Base-by-base conservation (phyloP, 2,888 invertebrate genomes). In the Latrodectus hesperus region DNA sequence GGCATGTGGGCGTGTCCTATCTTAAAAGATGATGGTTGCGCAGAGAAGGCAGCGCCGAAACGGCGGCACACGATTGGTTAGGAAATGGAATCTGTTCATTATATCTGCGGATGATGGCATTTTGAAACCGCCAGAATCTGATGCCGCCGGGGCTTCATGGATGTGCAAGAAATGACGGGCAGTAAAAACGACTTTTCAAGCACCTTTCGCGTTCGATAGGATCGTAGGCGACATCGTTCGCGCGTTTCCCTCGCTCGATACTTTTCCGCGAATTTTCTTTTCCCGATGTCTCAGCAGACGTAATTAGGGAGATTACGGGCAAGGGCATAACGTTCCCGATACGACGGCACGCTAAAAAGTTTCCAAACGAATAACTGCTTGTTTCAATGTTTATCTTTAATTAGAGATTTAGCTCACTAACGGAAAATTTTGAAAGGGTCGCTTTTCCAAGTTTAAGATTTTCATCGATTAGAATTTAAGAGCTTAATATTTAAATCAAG, bases 101-200 rank as follows among this genome's bases (percentile, higher is more conserved):
- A 76, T 76, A 70, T 70, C 60, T 76, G 64, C 26, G 49, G 76
- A 65, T 64, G 76, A 38, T 26, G 76, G 76, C 64, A n/a, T 76
- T 65, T n/a, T 49, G 76, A 52, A 49, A 65, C 65, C 64, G 65
- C 51, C 60, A 65, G 75, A 55, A 55, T n/a, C 55, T 26, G 55
- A 55, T 64, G 67, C 49, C 60, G 64, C 17, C 64, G 64, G 64
- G 65, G 64, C 60, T 49, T 49, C 76, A 76, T 51, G 26, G 49
- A 65, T 26, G 14, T 55, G n/a, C 60, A 26, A 26, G 70, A 38
- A 70, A 38, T 38, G 26, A 38, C 26, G 38, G 70, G 70, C 38
- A 38, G 26, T 22, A 22, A 14, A 70, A 70, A 70, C 70, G 60
- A 60, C 38, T 70, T 38, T 26, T 70, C 70, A 26, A 26, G 38